These are phyloP conservation scores for Acrocephalus arundinaceus DNA, from an alignment of 2,113 vertebrate species.

Conservation along the genomic window DNA sequence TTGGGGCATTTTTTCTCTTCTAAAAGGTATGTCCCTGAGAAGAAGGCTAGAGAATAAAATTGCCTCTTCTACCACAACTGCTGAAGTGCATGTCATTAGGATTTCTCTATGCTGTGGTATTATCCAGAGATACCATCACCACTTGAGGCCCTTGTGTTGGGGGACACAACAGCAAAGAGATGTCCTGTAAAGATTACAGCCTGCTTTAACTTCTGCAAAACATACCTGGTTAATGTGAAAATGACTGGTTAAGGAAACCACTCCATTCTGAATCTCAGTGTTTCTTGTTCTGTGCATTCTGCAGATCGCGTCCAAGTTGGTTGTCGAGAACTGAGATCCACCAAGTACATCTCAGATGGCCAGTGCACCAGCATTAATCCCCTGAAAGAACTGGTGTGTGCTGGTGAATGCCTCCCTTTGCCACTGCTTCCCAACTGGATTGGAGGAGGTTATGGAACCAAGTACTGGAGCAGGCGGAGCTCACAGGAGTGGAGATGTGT, in stretches of 20 bases:
- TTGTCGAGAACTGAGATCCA: slow-evolving; percentile 91
- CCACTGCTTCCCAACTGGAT: slow-evolving; percentile 96
- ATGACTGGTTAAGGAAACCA: neutral
- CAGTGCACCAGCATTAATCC: slow-evolving; percentile 93
- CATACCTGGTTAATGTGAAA: neutral
- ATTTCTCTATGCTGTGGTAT: slow-evolving; percentile 39
- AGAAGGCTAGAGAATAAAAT: slow-evolving; percentile 17
- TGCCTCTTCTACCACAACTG: slow-evolving; percentile 21
- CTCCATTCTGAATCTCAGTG: neutral
- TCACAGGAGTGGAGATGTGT: slow-evolving; percentile 93
- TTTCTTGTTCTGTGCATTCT: slow-evolving; percentile 18
- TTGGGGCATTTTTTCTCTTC: slow-evolving; percentile 37
- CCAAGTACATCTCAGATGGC: slow-evolving; percentile 95
- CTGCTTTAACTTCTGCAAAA: slow-evolving; percentile 4
- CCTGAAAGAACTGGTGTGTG: slow-evolving; percentile 94
- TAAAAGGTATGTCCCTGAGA: slow-evolving; percentile 50
- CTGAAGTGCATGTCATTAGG: neutral
- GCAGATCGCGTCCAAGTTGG: slow-evolving; percentile 86
- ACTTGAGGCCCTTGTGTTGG: neutral
- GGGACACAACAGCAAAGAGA: slow-evolving; percentile 30
- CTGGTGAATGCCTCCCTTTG: slow-evolving; percentile 90
- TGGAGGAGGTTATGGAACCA: slow-evolving; percentile 81
- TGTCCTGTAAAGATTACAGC: slow-evolving; percentile 10
- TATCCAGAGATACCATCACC: neutral
- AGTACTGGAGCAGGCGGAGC: slow-evolving; percentile 89